Base-by-base conservation (phyloP, 2,797 vertebrate species). In the Tinamus major region DNA sequence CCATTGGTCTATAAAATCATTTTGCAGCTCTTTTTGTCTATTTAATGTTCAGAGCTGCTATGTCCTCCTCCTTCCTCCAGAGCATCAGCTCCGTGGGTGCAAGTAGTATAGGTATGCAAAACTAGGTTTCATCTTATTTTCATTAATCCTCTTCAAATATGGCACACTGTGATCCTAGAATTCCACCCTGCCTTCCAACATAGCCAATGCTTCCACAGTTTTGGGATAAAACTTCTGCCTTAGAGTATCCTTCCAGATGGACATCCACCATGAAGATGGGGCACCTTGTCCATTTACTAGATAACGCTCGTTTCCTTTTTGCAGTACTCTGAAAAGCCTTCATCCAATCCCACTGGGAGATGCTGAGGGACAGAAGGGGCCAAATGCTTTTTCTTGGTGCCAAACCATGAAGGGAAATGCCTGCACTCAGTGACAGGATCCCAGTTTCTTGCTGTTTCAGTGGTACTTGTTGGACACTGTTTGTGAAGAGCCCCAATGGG, bases 211-310 rank as follows among this genome's bases (percentile, higher is more conserved):
- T 37, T 86, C 65, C 15, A 31, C 65, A 12, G 41, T 58, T 67
- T 59, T 41, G 44, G 89, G 59, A 46, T 62, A 5, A 33, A 76
- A 8, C 63, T 21, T 27, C 41, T 56, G 62, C 76, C 64, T 65
- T 53, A 35, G 55, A 91, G 9, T 2, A 5, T 51, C 67, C 48
- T 67, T 86, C 63, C 51, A 56, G 53, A 56, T 0, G 44, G 59
- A 18, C 15, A 2, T 0, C 1, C 4, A 2, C 53, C 61, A 74
- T 6, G 79, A 37, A 51, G 90, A 27, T 41, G 2, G 20, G n/a
- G 1, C 53, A 10, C 27, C 83, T 86, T 7, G 0, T 67, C 55
- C 79, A 31, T 0, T 0, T 6, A 4, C 7, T 4, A 1, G 4
- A 42, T 2, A 35, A 67, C 46, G 86, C 79, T 74, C 0, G 0